phyloP scores from a whole-genome alignment of 2,797 vertebrate genomes.

The Aphelocoma californica region DNA sequence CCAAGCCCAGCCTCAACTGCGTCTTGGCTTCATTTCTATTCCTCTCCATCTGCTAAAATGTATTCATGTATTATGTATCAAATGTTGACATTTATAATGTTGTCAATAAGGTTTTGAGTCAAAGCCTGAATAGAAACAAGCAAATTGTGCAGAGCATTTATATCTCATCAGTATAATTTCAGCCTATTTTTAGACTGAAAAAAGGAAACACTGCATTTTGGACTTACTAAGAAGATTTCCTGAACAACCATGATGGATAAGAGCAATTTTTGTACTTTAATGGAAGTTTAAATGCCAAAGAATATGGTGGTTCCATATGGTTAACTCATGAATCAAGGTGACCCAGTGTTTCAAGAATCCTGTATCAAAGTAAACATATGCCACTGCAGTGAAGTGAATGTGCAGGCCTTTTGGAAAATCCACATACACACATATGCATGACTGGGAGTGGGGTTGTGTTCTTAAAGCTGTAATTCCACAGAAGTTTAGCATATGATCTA shows the following conservation, averaged over 20 bases:
- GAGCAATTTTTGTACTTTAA: not conserved
- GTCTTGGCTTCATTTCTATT: conserved; percentile 39
- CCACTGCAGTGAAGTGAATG: not conserved
- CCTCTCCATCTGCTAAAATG: conserved; percentile 38
- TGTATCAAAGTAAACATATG: not conserved
- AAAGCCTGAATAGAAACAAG: conserved; percentile 23
- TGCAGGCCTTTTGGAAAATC: not conserved
- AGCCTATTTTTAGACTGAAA: not conserved
- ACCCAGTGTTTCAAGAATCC: not conserved
- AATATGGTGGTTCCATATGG: not conserved
- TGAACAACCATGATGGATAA: not conserved
- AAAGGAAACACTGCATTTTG: not conserved
- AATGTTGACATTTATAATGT: conserved; percentile 52
- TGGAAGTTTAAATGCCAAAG: not conserved
- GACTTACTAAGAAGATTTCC: not conserved
- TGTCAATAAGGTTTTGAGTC: conserved; percentile 31
- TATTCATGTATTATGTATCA: conserved; percentile 35
- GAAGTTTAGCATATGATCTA: not conserved
- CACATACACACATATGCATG: not conserved
- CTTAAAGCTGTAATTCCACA: not conserved
- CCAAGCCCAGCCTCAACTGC: not conserved
- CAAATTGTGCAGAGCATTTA: not conserved
- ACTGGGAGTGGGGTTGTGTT: not conserved
- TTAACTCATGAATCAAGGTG: not conserved
- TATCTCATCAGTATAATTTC: not conserved